These are phyloP conservation scores for Zoanthus sansibaricus DNA, from an alignment of 92 coral and sea anemone species.

Conservation along the genomic window DNA sequence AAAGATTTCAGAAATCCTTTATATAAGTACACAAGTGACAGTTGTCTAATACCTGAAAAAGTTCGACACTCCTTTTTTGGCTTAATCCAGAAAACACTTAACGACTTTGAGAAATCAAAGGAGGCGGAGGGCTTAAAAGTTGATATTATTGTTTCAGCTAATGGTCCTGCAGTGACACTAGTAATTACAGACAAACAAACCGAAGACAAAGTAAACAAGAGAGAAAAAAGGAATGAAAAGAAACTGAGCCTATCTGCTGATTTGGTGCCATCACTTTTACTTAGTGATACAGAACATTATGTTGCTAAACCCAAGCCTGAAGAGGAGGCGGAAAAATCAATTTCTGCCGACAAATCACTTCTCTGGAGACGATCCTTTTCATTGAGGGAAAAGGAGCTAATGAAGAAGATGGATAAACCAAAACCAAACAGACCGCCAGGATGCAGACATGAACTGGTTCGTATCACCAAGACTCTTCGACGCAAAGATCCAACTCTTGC, in stretches of 20 bases:
- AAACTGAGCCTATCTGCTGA: slow-evolving; percentile 30
- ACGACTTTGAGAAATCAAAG: slow-evolving; percentile 8
- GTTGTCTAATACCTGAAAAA: slow-evolving; percentile 6
- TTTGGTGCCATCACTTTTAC: slow-evolving; percentile 63
- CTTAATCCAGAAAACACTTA: slow-evolving; percentile 31
- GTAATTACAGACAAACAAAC: slow-evolving; percentile 61
- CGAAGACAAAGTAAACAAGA: slow-evolving; percentile 17
- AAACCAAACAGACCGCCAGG: slow-evolving; percentile 9
- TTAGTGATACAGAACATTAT: slow-evolving; percentile 36
- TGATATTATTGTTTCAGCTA: slow-evolving; percentile 52
- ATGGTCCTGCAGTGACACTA: slow-evolving; percentile 87
- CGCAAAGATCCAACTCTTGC: slow-evolving; percentile 40
- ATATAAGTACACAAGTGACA: not conserved
- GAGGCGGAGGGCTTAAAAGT: slow-evolving; percentile 28
- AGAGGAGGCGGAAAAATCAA: not conserved
- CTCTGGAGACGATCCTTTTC: slow-evolving; percentile 48
- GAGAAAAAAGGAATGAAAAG: not conserved
- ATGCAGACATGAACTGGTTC: slow-evolving; percentile 41
- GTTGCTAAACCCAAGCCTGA: slow-evolving; percentile 33
- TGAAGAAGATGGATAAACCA: slow-evolving; percentile 39
- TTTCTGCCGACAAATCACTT: not conserved
- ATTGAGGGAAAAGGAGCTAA: slow-evolving; percentile 29
- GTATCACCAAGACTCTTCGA: slow-evolving; percentile 36
- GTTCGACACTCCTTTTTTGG: slow-evolving; percentile 42
- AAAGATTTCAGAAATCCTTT: not conserved